phyloP scores from a whole-genome alignment of 2,797 vertebrate genomes.

The Muscicapa striata region DNA sequence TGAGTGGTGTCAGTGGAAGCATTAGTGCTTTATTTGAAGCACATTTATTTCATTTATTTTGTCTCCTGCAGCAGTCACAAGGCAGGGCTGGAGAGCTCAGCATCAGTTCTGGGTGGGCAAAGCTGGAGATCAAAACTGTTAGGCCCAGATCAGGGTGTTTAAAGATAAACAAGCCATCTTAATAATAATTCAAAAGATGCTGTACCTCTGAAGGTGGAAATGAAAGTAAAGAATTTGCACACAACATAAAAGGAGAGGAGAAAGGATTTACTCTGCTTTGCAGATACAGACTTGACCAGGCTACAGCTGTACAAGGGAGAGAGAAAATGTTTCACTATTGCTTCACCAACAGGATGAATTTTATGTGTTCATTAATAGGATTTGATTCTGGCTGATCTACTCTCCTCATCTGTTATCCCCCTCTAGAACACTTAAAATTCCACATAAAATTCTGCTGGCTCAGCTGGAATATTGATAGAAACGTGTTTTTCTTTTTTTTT shows the following conservation, averaged over 20 bases:
- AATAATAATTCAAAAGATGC: neutral
- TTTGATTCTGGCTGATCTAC: neutral
- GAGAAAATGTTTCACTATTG: neutral
- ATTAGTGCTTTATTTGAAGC: neutral
- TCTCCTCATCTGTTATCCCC: neutral
- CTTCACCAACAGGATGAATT: neutral
- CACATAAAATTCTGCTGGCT: neutral
- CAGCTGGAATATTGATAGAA: neutral
- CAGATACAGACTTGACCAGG: neutral
- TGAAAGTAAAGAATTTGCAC: neutral
- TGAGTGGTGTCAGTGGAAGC: neutral
- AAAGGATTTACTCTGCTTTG: neutral
- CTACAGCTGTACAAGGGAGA: neutral
- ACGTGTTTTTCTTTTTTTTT: rapidly evolving
- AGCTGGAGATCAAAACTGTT: rapidly evolving
- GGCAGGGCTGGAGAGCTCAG: neutral
- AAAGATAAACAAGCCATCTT: neutral
- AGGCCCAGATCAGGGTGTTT: neutral
- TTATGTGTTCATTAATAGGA: neutral
- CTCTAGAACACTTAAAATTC: neutral
- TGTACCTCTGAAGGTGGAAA: neutral
- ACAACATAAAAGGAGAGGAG: rapidly evolving
- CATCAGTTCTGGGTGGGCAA: neutral
- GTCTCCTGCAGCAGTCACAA: neutral
- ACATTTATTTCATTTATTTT: neutral